A percentile compares a stretch with the other conserved stretches of the same genome.
These are phyloP conservation scores for Rotaria sp. DNA, from an alignment of 2,888 invertebrate species.

Conservation along the genomic window DNA sequence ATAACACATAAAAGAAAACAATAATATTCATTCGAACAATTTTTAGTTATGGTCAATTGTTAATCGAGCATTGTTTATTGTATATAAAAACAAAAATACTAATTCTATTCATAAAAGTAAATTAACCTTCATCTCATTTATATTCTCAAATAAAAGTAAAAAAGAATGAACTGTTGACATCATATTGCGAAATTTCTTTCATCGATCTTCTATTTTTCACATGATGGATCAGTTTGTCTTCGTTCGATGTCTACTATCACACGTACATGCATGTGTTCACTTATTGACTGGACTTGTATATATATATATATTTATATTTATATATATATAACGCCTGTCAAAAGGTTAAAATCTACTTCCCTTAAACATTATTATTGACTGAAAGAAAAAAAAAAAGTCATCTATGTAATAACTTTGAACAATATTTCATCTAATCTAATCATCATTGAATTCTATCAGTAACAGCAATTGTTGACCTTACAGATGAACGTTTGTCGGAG, in stretches of 20 bases:
- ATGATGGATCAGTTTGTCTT: neutral
- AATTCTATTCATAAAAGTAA: neutral
- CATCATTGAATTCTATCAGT: neutral
- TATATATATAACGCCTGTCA: neutral
- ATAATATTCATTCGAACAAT: neutral
- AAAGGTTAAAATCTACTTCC: neutral
- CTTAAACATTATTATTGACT: neutral
- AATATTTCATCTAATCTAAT: neutral
- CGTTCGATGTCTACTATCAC: neutral
- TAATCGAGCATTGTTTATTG: neutral
- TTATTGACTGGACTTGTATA: neutral
- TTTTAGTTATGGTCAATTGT: neutral
- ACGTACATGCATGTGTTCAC: neutral
- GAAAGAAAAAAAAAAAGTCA: neutral
- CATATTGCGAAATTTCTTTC: neutral
- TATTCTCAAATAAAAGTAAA: neutral
- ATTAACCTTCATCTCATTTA: neutral
- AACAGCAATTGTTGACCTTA: neutral
- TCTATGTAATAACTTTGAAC: neutral
- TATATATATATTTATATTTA: too few relatives aligned
- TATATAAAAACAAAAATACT: neutral
- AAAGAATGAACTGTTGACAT: neutral
- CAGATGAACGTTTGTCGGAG: neutral
- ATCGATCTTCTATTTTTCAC: neutral
- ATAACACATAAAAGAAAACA: neutral